Conservation (phyloP, 1,140 invertebrate species). For the Hylaeus volcanicus region DNA sequence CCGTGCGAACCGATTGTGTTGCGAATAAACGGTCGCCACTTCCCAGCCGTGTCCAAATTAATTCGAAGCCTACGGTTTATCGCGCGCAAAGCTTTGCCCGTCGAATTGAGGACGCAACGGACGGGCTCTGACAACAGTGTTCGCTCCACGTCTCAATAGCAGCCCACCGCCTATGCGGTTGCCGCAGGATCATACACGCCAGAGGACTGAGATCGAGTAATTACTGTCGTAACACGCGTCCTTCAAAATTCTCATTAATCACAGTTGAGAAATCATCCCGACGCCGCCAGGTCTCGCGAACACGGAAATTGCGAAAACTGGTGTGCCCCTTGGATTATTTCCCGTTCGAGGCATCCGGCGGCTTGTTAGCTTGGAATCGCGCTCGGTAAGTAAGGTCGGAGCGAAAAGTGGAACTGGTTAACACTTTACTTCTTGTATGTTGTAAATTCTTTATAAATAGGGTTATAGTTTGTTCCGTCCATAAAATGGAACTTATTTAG, state of each 20-base stretch:
- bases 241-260: constrained; percentile 40
- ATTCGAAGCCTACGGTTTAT: constrained; percentile 45
- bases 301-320: constrained; percentile 9
- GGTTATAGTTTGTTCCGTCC: no score
- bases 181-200: constrained; percentile 1
- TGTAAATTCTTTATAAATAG: no score
- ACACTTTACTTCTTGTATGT: no score
- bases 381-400: no score
- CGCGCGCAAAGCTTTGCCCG: constrained; percentile 43
- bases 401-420: no score
- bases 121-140: constrained; percentile 30
- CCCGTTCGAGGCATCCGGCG: neutral
- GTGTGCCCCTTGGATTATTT: neutral
- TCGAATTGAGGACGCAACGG: constrained; percentile 48
- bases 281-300: neutral
- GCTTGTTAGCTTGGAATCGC: no score
- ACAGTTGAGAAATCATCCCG: constrained; percentile 1
- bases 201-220: constrained; percentile 33
- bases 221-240: constrained; percentile 31
- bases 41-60: constrained; percentile 43
- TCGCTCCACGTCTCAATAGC: constrained; percentile 24
- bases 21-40: constrained; percentile 20
- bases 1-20: neutral
- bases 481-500: no score
- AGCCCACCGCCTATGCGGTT: constrained; percentile 17